Percentiles rank a stretch among this genome's conserved stretches.
phyloP scores from a whole-genome alignment of 2,113 vertebrate genomes.

The Saccopteryx leptura region DNA sequence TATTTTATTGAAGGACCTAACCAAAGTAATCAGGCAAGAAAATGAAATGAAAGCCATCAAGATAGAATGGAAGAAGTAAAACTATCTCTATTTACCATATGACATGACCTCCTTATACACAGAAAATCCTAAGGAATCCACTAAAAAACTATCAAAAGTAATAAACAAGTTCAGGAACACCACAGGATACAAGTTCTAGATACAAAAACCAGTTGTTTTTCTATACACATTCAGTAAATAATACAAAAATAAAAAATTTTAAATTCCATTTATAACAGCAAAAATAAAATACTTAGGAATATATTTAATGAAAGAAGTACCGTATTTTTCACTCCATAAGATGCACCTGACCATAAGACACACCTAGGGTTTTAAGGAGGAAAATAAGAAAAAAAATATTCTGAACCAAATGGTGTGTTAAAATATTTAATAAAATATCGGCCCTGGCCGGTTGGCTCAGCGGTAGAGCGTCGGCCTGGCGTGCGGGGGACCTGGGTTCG shows the following conservation, averaged over 20 bases:
- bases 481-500: too few species aligned
- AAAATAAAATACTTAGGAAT: conserved; percentile 46
- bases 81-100: background rate
- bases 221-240: background rate
- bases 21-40: background rate
- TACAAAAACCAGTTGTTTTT: conserved; percentile 21
- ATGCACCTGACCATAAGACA: too few species aligned
- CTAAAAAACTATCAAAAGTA: conserved; percentile 37
- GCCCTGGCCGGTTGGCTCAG: too few species aligned
- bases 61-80: conserved; percentile 48
- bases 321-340: too few species aligned
- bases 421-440: too few species aligned
- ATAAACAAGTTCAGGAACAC: conserved; percentile 1
- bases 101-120: background rate
- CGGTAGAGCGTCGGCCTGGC: too few species aligned
- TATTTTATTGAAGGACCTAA: conserved; percentile 41
- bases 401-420: too few species aligned
- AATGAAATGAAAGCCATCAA: conserved; percentile 45
- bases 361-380: too few species aligned
- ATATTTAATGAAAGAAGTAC: conserved; percentile 21
- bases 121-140: conserved; percentile 35
- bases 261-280: background rate
- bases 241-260: background rate
- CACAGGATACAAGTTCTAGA: background rate
- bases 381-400: too few species aligned